phyloP scores from a whole-genome alignment of 92 coral and sea anemone genomes.

The Palythoa heliodiscus region DNA sequence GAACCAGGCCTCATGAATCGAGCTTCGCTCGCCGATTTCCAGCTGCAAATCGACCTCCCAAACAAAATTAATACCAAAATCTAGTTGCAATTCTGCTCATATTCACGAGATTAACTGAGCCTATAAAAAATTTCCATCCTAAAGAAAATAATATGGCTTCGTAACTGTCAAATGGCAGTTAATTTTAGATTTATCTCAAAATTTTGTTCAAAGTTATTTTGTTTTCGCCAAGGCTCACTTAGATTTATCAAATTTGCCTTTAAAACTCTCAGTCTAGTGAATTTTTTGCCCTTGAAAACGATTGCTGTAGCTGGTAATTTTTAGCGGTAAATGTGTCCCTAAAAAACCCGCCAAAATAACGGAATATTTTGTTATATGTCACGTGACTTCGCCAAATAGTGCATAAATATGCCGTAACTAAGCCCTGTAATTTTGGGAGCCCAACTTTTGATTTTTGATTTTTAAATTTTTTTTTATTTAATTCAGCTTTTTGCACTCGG shows the following conservation, averaged over 20 bases:
- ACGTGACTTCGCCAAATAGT: not conserved
- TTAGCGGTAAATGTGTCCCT: not conserved
- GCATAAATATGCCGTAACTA: not conserved
- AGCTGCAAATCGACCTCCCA: constrained; percentile 6
- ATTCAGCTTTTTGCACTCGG: constrained; percentile 1
- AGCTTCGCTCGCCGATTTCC: constrained; percentile 18
- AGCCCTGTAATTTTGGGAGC: not conserved
- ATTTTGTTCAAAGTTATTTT: not conserved
- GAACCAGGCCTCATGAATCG: not conserved
- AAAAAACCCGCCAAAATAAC: not conserved
- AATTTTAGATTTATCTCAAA: not conserved
- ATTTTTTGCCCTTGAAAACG: not conserved
- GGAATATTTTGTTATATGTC: not conserved
- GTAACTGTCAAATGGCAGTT: constrained; percentile 40
- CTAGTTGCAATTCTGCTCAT: constrained; percentile 29
- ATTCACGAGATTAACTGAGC: constrained; percentile 35
- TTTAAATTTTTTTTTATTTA: too few relatives aligned
- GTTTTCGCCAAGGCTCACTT: not conserved
- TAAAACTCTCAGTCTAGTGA: not conserved
- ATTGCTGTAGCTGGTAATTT: constrained; percentile 7
- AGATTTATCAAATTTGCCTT: not conserved
- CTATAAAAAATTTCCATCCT: constrained; percentile 31
- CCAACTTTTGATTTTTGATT: not conserved
- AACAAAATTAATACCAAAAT: constrained; percentile 25
- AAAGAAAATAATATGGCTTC: not conserved